These are phyloP conservation scores for Syncerus caffer DNA, from an alignment of 2,797 vertebrate species.

Conservation along the genomic window DNA sequence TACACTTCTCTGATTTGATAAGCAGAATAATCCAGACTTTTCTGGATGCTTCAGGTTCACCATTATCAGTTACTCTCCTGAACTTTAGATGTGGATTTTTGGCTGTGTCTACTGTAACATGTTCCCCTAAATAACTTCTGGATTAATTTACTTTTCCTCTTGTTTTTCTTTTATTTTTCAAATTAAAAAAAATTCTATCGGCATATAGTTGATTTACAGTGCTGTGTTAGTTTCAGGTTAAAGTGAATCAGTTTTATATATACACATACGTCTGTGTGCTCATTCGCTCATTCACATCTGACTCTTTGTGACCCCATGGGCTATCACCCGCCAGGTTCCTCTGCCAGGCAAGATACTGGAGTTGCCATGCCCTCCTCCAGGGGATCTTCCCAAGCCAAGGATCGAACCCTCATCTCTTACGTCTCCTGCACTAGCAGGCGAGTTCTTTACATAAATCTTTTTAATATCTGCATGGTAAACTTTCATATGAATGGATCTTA, in stretches of 20 bases:
- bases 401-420: neutral
- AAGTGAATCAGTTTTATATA: neutral
- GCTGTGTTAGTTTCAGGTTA: neutral
- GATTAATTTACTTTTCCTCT: conserved; percentile 7
- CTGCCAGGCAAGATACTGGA: neutral
- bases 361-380: neutral
- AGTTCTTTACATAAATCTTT: neutral
- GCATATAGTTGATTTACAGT: neutral
- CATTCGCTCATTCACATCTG: neutral
- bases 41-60: neutral
- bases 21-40: neutral
- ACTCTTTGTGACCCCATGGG: neutral
- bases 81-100: neutral
- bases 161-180: neutral
- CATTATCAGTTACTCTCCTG: neutral
- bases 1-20: neutral
- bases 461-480: neutral
- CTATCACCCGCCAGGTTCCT: neutral
- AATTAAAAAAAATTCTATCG: neutral
- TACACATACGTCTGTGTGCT: neutral
- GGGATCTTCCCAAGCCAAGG: neutral
- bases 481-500: neutral
- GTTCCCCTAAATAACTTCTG: neutral
- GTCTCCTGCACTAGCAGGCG: fast-evolving
- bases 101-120: neutral